These are phyloP conservation scores for Magallana ariakensis DNA, from an alignment of 1,140 invertebrate species.

Conservation along the genomic window DNA sequence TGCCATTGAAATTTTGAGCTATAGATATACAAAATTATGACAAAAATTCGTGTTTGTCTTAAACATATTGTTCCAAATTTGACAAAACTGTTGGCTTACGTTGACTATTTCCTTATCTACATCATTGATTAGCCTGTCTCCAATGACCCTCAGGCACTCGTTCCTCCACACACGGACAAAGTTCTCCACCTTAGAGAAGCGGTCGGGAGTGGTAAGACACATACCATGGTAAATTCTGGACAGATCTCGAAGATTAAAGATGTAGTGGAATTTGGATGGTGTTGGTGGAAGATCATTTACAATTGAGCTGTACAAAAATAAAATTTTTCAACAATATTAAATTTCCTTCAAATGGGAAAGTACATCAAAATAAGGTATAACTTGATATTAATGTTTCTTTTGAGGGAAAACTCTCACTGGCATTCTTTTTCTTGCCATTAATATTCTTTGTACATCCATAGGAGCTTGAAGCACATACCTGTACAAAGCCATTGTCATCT, in stretches of 20 bases:
- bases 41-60: too few species aligned
- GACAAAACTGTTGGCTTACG: constrained; percentile 64
- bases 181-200: constrained; percentile 85
- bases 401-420: too few species aligned
- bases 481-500: constrained; percentile 91
- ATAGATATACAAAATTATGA: too few species aligned
- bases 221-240: constrained; percentile 90
- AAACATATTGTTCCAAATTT: too few species aligned
- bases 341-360: too few species aligned
- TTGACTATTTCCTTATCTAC: constrained; percentile 80
- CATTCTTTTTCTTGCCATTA: too few species aligned
- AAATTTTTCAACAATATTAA: neutral
- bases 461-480: constrained; percentile 80
- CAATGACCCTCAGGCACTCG: constrained; percentile 91
- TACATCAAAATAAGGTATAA: too few species aligned
- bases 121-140: constrained; percentile 89
- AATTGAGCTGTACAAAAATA: constrained; percentile 79
- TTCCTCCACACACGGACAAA: constrained; percentile 93
- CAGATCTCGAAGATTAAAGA: constrained; percentile 94
- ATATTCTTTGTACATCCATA: too few species aligned
- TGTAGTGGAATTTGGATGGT: constrained; percentile 95
- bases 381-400: too few species aligned
- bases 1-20: too few species aligned
- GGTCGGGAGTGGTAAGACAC: constrained; percentile 85
- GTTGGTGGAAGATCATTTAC: constrained; percentile 91